Evolutionary conservation across 2,888 invertebrate genomes (phyloP).

Genomic region (Hydriomena furcata): DNA sequence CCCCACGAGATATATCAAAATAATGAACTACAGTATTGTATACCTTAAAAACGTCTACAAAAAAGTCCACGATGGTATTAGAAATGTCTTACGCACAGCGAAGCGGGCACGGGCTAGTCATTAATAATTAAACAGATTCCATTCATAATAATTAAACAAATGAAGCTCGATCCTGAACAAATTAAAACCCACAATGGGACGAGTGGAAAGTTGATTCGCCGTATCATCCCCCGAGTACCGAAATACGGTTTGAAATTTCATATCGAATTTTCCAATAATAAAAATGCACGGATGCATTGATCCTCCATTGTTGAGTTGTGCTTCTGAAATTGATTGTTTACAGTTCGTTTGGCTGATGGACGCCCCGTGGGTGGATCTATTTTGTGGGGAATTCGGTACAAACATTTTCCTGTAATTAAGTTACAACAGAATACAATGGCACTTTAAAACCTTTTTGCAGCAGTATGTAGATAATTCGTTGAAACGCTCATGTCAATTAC

Average conservation of each 20-base stretch:
- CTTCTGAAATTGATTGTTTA: conserved; percentile 44
- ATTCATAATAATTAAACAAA: conserved; percentile 16
- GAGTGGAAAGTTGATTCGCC: conserved; percentile 60
- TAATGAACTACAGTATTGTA: too few species aligned
- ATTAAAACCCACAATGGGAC: conserved; percentile 22
- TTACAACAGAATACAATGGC: conserved; percentile 1
- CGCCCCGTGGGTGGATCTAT: conserved; percentile 35
- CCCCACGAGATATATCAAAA: too few species aligned
- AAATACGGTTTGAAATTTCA: conserved; percentile 68
- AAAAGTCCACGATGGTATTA: too few species aligned
- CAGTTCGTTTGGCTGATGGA: conserved; percentile 26
- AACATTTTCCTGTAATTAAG: conserved; percentile 1
- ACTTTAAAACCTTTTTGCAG: not conserved
- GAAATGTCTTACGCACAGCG: too few species aligned
- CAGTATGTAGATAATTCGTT: not conserved
- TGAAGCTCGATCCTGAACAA: conserved; percentile 14
- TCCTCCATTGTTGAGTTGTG: conserved; percentile 73
- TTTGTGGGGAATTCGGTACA: conserved; percentile 1
- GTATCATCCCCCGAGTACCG: conserved; percentile 58
- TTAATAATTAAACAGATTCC: conserved; percentile 15
- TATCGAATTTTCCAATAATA: conserved; percentile 66
- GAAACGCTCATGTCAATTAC: too few species aligned
- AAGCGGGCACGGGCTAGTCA: conserved; percentile 2
- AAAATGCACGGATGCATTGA: conserved; percentile 76
- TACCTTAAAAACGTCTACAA: too few species aligned